Percentiles rank a stretch among this genome's conserved stretches.
phyloP scores from a whole-genome alignment of 2,888 invertebrate genomes.

The Heliconius charithonia region DNA sequence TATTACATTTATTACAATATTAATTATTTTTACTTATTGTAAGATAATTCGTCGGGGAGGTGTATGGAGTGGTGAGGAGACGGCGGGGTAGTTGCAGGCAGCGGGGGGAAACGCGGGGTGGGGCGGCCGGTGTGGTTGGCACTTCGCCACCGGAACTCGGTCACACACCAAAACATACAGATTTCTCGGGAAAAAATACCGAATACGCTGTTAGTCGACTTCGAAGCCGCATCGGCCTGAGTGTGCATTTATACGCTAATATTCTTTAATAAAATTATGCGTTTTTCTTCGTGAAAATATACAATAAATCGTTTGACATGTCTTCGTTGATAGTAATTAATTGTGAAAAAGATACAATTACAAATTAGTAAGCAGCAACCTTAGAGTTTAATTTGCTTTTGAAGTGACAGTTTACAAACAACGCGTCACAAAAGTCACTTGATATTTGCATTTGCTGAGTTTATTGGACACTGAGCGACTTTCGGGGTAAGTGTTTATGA shows the following conservation, averaged over 20 bases:
- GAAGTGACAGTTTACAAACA: neutral
- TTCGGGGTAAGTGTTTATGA: neutral
- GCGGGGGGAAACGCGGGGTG: constrained; percentile 45
- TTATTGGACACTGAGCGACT: neutral
- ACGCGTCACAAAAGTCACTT: neutral
- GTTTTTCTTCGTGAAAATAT: neutral
- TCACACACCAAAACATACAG: constrained; percentile 71
- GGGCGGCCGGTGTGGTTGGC: constrained; percentile 56
- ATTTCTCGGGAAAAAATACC: constrained; percentile 70
- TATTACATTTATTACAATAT: neutral
- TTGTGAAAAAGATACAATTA: neutral
- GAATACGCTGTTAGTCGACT: constrained; percentile 42
- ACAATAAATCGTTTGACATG: neutral
- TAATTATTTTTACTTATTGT: neutral
- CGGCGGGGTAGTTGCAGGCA: constrained; percentile 37
- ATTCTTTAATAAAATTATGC: neutral
- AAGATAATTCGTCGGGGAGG: neutral
- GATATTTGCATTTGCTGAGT: neutral
- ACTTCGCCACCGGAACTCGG: constrained; percentile 68
- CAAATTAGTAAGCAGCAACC: neutral
- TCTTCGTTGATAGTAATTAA: neutral
- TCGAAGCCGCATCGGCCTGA: constrained; percentile 26
- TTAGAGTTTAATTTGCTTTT: neutral
- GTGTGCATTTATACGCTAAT: neutral
- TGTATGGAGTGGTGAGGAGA: neutral